Conservation (phyloP, 1,140 invertebrate genomes). For the Lepidotrigona ventralis region DNA sequence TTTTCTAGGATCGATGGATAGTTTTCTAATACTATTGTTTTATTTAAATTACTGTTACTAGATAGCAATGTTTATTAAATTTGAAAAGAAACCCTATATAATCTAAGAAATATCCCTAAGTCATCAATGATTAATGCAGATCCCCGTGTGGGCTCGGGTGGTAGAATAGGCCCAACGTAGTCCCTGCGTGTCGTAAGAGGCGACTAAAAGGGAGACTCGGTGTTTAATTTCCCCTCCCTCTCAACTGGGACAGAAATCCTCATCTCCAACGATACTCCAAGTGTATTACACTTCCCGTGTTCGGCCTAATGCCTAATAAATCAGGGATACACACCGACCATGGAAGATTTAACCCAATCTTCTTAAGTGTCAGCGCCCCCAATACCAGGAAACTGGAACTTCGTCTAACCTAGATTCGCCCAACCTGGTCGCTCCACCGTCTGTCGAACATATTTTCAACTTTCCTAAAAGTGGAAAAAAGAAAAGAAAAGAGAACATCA, state of each 20-base stretch:
- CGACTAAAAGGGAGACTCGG: too few species aligned
- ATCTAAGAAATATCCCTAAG: too few species aligned
- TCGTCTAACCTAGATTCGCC: conserved; percentile 1
- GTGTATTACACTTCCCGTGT: neutral
- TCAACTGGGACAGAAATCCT: neutral
- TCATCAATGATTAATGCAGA: too few species aligned
- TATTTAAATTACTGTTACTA: too few species aligned
- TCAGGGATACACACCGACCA: neutral
- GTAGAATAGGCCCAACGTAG: too few species aligned
- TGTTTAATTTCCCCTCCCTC: too few species aligned
- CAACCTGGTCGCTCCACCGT: neutral
- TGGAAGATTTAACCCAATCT: neutral
- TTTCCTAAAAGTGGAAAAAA: neutral
- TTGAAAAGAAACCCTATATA: too few species aligned
- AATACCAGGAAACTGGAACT: neutral
- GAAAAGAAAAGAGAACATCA: neutral
- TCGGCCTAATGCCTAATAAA: neutral
- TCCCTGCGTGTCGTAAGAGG: too few species aligned
- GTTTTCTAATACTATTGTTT: too few species aligned
- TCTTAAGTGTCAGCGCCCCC: neutral
- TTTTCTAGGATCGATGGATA: too few species aligned
- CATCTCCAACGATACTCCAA: neutral
- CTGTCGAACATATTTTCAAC: neutral
- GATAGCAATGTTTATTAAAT: too few species aligned
- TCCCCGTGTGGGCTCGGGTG: too few species aligned